phyloP scores from a whole-genome alignment of 2,888 invertebrate genomes.

The Labia minor region DNA sequence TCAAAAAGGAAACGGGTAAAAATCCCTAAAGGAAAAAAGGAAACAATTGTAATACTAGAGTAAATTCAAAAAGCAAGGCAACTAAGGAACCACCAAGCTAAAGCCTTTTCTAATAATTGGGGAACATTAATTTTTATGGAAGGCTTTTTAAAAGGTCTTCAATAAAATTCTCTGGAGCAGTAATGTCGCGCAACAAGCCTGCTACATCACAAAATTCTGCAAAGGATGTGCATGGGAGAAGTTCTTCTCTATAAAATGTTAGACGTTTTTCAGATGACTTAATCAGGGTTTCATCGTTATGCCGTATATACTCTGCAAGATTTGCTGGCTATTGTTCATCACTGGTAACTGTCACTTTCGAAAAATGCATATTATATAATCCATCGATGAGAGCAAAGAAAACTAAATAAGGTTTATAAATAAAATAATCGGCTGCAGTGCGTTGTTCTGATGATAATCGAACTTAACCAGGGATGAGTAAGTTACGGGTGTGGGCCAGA shows the following conservation, averaged over 20 bases:
- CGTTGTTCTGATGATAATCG: slow-evolving; percentile 33
- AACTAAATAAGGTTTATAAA: slow-evolving; percentile 76
- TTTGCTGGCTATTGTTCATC: slow-evolving; percentile 82
- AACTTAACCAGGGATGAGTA: slow-evolving; percentile 53
- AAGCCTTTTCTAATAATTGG: background rate
- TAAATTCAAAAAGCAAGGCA: background rate
- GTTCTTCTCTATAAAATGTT: slow-evolving; percentile 71
- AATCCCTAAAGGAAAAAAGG: no score
- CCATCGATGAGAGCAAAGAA: slow-evolving; percentile 78
- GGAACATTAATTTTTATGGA: slow-evolving; percentile 29
- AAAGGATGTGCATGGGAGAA: slow-evolving; percentile 80
- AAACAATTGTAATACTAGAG: no score
- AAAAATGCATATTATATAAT: slow-evolving; percentile 75
- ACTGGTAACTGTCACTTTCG: slow-evolving; percentile 50
- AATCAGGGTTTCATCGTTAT: slow-evolving; percentile 82
- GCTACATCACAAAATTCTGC: slow-evolving; percentile 88
- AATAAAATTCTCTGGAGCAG: slow-evolving; percentile 52
- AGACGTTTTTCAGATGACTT: slow-evolving; percentile 80
- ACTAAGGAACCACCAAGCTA: slow-evolving; percentile 4
- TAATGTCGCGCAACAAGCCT: slow-evolving; percentile 54
- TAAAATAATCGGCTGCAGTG: slow-evolving; percentile 52
- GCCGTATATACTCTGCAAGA: slow-evolving; percentile 84
- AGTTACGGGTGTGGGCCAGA: slow-evolving; percentile 62
- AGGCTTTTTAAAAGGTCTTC: slow-evolving; percentile 42
- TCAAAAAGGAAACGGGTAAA: no score